Evolutionary conservation across 2,888 invertebrate genomes (phyloP).

Genomic region (Anaspis maculata): DNA sequence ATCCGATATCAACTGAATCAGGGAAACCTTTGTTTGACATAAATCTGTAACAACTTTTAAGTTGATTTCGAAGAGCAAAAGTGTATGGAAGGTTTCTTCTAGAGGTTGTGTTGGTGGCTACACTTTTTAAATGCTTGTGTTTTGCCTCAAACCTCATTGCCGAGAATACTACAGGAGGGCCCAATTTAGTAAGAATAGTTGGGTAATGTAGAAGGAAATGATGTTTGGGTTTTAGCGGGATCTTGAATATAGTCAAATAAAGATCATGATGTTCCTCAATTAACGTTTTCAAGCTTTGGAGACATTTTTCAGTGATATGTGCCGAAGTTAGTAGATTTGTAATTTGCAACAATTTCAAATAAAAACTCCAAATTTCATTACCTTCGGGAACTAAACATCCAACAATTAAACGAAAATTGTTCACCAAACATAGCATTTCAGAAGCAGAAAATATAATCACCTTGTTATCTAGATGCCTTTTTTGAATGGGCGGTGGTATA

Average conservation of each 20-base stretch:
- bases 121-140: slow-evolving; percentile 5
- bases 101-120: not conserved
- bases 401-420: slow-evolving; percentile 6
- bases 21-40: slow-evolving; percentile 1
- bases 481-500: slow-evolving; percentile 11
- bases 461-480: slow-evolving; percentile 10
- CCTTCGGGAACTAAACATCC: not conserved
- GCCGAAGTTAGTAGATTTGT: not conserved
- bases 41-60: slow-evolving; percentile 1
- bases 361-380: slow-evolving; percentile 1
- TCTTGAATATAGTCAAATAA: slow-evolving; percentile 4
- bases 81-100: not conserved
- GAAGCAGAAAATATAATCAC: slow-evolving; percentile 11
- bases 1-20: not conserved
- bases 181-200: slow-evolving; percentile 4
- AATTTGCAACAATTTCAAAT: not conserved
- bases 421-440: slow-evolving; percentile 13
- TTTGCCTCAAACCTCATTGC: slow-evolving; percentile 8
- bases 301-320: not conserved
- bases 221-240: slow-evolving; percentile 4
- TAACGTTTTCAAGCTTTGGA: not conserved
- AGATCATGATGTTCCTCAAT: slow-evolving; percentile 4
- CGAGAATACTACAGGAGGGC: slow-evolving; percentile 4
- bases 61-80: slow-evolving; percentile 1
- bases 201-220: slow-evolving; percentile 7